Percentiles rank a stretch among this genome's conserved stretches.
Evolutionary conservation across 2,113 vertebrate species (phyloP).

Genomic region (Dasyornis broadbenti): DNA sequence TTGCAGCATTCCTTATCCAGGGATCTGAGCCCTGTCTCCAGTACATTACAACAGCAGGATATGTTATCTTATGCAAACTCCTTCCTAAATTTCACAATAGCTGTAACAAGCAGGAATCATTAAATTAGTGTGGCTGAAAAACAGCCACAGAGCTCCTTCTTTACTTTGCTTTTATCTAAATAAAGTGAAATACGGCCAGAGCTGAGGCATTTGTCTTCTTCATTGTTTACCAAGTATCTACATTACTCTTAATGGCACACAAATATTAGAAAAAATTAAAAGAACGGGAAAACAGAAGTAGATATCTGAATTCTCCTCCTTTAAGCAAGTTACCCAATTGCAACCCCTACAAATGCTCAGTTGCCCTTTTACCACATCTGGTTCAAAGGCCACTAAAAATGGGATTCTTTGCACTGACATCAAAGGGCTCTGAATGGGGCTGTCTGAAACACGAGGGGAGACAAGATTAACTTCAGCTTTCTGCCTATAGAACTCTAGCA

Average conservation of each 20-base stretch:
- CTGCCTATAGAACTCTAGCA: background rate
- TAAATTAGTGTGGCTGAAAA: slow-evolving; percentile 34
- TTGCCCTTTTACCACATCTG: slow-evolving; percentile 46
- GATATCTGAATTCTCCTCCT: background rate
- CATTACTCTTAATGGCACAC: background rate
- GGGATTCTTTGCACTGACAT: slow-evolving; percentile 52
- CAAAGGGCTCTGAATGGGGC: slow-evolving; percentile 35
- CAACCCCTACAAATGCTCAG: slow-evolving; percentile 18
- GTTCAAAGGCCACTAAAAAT: slow-evolving; percentile 63
- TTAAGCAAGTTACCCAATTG: background rate
- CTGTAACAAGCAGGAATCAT: slow-evolving; percentile 52
- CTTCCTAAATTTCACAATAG: slow-evolving; percentile 66
- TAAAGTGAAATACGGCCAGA: background rate
- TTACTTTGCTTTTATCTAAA: background rate
- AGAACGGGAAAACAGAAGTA: background rate
- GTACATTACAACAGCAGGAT: slow-evolving; percentile 53
- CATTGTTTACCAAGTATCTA: background rate
- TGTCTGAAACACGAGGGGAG: slow-evolving; percentile 7
- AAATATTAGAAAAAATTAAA: background rate
- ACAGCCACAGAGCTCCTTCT: background rate
- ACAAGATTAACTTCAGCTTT: slow-evolving; percentile 42
- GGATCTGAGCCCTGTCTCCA: slow-evolving; percentile 48
- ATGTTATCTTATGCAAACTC: slow-evolving; percentile 61
- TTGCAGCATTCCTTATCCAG: slow-evolving; percentile 40
- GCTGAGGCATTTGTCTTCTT: background rate